phyloP scores from a whole-genome alignment of 2,888 invertebrate species.

The Sinohyriopsis cumingii region DNA sequence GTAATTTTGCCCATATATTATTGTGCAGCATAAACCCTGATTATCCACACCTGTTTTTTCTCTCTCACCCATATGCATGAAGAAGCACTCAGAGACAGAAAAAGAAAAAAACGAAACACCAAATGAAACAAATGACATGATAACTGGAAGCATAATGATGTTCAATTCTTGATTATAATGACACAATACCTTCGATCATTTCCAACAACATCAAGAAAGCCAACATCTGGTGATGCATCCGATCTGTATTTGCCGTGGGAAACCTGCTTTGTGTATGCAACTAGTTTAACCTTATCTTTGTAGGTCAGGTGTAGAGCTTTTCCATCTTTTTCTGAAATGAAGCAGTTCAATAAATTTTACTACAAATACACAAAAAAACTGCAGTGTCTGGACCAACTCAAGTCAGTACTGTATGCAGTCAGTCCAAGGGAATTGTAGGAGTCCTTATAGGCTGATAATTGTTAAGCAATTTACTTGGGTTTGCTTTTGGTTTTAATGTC shows the following conservation, averaged over 20 bases:
- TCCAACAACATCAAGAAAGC: slow-evolving; percentile 95
- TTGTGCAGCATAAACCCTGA: too few relatives aligned
- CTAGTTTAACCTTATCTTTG: slow-evolving; percentile 91
- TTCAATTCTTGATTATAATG: background rate
- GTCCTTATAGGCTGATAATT: too few relatives aligned
- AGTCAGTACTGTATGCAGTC: too few relatives aligned
- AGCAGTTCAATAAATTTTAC: too few relatives aligned
- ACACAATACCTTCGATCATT: slow-evolving; percentile 83
- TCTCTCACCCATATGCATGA: too few relatives aligned
- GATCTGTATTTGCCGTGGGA: slow-evolving; percentile 82
- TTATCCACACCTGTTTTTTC: too few relatives aligned
- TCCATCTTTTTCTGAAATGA: slow-evolving; percentile 90
- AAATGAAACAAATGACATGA: background rate
- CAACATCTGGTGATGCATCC: slow-evolving; percentile 81
- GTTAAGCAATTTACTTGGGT: too few relatives aligned
- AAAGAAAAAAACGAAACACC: background rate
- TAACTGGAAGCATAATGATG: background rate
- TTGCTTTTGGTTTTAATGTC: too few relatives aligned
- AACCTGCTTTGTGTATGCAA: slow-evolving; percentile 94
- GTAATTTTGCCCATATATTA: too few relatives aligned
- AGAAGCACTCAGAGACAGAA: background rate
- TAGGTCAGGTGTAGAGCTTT: slow-evolving; percentile 96
- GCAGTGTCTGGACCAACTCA: too few relatives aligned
- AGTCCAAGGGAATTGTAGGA: too few relatives aligned
- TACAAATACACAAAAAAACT: too few relatives aligned